A percentile compares a stretch with the other conserved stretches of the same genome.
Evolutionary conservation across 1,140 invertebrate species (phyloP).

Genomic region (Lerema accius): DNA sequence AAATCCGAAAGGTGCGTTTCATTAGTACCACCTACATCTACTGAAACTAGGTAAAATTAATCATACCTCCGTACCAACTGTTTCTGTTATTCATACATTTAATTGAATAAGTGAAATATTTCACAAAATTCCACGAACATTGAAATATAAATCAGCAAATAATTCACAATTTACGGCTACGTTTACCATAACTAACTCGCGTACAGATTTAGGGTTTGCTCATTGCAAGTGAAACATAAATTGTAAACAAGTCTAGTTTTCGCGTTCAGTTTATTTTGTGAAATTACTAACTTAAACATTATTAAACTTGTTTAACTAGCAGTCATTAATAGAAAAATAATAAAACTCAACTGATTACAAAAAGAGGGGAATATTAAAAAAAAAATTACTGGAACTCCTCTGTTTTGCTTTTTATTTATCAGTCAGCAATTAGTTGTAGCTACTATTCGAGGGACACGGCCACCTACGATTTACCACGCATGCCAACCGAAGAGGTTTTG

Average conservation of each 20-base stretch:
- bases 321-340: too few relatives aligned
- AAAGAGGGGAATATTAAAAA: too few relatives aligned
- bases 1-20: background rate
- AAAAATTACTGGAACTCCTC: too few relatives aligned
- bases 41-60: background rate
- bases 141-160: constrained; percentile 26
- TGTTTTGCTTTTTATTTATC: too few relatives aligned
- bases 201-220: constrained; percentile 19
- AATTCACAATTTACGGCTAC: constrained; percentile 23
- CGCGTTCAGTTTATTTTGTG: constrained; percentile 8
- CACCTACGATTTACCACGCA: too few relatives aligned
- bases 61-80: background rate
- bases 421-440: too few relatives aligned
- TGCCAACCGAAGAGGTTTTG: too few relatives aligned
- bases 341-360: too few relatives aligned
- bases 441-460: too few relatives aligned
- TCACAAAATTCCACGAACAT: constrained; percentile 20
- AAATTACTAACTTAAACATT: background rate
- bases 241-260: constrained; percentile 13
- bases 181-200: constrained; percentile 27
- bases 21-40: background rate
- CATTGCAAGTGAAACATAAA: constrained; percentile 20
- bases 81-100: constrained; percentile 19
- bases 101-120: constrained; percentile 27
- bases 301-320: too few relatives aligned